A percentile compares a stretch with the other conserved stretches of the same genome.
Conservation (phyloP, 2,113 vertebrate genomes). For the Atlantisia rogersi region DNA sequence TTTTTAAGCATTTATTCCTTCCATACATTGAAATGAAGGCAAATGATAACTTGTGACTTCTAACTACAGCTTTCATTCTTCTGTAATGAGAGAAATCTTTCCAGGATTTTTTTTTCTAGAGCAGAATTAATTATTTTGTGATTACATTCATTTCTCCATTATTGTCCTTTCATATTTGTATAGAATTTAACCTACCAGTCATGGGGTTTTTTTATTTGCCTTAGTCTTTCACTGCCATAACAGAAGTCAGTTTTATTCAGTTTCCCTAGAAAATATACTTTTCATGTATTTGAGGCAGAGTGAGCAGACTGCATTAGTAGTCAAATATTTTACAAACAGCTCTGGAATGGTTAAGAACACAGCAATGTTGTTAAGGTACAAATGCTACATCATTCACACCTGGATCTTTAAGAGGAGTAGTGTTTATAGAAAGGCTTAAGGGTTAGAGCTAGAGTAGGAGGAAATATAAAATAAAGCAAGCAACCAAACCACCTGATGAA, state of each 20-base stretch:
- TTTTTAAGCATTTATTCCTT: background rate
- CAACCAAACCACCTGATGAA: slow-evolving; percentile 6
- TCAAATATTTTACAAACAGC: background rate
- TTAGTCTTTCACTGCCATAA: background rate
- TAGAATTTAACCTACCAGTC: background rate
- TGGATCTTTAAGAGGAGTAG: background rate
- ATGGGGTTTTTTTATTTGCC: background rate
- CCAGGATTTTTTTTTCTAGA: background rate
- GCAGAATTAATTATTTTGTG: background rate
- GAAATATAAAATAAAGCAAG: slow-evolving; percentile 13
- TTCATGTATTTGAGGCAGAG: background rate
- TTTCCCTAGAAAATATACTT: background rate
- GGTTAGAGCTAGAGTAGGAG: background rate
- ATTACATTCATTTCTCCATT: background rate
- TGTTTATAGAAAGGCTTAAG: background rate
- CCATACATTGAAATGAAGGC: background rate
- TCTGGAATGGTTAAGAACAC: background rate
- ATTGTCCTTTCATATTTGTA: background rate
- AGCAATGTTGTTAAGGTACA: background rate
- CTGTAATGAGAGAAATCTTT: background rate
- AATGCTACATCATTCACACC: background rate
- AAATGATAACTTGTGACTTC: background rate
- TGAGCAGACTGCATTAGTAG: background rate
- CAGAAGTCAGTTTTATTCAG: background rate
- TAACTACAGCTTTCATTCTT: background rate